Evolutionary conservation across 53 echinoderm and acorn worm species (phyloP), one percentile per base, ranked within the genome.

Genomic region (Echinometra lucunter): DNA sequence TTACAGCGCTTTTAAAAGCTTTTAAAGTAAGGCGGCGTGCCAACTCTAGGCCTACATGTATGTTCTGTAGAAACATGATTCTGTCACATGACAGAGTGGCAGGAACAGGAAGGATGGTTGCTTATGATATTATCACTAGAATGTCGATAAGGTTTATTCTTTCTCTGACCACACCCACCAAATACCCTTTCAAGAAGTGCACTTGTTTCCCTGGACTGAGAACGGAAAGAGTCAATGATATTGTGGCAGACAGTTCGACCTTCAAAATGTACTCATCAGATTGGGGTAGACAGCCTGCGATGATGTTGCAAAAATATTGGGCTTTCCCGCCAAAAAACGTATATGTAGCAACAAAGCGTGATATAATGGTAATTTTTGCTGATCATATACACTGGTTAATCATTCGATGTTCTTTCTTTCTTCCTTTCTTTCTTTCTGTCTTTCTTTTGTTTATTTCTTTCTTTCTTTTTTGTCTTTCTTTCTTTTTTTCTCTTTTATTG

Each of bases 21-120:
- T 34, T n/a, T 34, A 27, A 25, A 63, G 25, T 7, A 63, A 25
- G 23, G 21, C 63, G 63, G 23, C 25, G 69, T 69, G 69, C 69
- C 69, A 34, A 32, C 12, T 69, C 63, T 21, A 13, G 56, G 8
- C 13, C 56, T 9, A 56, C 13, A 56, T 56, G 7, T 66, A 32
- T 69, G 32, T 30, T 32, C 69, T 32, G 15, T 69, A 34, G 69
- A 1, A 34, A 30, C 15, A 66, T 32, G 30, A 69, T 69, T 69
- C 34, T 34, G 32, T 34, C 69, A 69, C 69, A 19, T 34, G 34
- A 69, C 11, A 18, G 32, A 34, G 0, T 69, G 30, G 8, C 83
- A 82, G 83, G 88, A 88, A 88, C 83, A 82, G 83, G 88, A 88
- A 88, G 58, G 60, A 57, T 37, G 89, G 58, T 58, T 34, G 37